Evolutionary conservation across 2,797 vertebrate genomes (phyloP).

Genomic region (Microhierax caerulescens): DNA sequence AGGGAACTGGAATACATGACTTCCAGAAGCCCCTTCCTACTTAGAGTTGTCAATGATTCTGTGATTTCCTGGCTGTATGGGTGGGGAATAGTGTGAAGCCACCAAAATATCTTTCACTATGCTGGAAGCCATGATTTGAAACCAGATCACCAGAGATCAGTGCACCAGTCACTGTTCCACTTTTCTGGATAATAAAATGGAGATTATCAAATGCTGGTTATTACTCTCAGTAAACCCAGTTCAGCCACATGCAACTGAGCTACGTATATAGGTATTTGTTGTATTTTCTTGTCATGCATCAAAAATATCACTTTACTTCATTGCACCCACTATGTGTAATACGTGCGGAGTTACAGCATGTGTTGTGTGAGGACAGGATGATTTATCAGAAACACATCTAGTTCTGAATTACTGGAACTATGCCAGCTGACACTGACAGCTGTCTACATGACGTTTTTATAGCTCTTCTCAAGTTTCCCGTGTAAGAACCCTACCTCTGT

Average conservation of each 20-base stretch:
- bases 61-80: neutral
- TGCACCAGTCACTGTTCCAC: neutral
- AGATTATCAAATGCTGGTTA: neutral
- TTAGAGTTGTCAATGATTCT: neutral
- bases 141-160: neutral
- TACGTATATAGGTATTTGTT: neutral
- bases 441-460: conserved; percentile 9
- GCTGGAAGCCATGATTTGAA: neutral
- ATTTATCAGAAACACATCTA: neutral
- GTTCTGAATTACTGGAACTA: neutral
- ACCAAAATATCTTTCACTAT: neutral
- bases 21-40: neutral
- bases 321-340: neutral
- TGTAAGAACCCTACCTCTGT: conserved; percentile 29
- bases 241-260: neutral
- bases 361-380: neutral
- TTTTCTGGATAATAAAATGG: neutral
- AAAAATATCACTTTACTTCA: neutral
- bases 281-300: neutral
- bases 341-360: neutral
- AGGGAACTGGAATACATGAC: neutral
- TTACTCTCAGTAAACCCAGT: neutral
- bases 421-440: conserved; percentile 30
- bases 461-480: neutral
- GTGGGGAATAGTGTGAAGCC: neutral